Evolutionary conservation across 1,140 invertebrate genomes (phyloP).

Genomic region (Scylla paramamosain): DNA sequence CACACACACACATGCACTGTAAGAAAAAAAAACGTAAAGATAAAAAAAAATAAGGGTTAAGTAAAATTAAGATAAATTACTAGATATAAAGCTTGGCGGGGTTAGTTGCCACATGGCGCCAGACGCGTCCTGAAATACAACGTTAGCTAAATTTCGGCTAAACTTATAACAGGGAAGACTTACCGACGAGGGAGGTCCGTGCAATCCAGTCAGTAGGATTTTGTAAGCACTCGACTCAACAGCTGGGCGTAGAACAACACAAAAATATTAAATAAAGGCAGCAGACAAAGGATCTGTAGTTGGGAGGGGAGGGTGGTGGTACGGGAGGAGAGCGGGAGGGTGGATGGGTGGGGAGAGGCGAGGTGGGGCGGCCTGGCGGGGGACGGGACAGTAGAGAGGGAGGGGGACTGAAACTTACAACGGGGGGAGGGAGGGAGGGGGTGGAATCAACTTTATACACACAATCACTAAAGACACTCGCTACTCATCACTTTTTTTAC

Average conservation of each 20-base stretch:
- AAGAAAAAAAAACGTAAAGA: neutral
- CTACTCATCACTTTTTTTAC: conserved; percentile 48
- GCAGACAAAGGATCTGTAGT: conserved; percentile 41
- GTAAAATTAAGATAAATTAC: conserved; percentile 45
- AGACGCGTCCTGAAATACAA: neutral
- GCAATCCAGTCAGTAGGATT: conserved; percentile 51
- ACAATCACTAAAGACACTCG: conserved; percentile 51
- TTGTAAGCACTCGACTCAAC: conserved; percentile 38
- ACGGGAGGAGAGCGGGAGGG: neutral
- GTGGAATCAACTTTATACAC: conserved; percentile 4
- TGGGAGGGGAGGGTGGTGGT: neutral
- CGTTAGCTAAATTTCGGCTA: neutral
- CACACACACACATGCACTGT: neutral
- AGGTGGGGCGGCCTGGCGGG: neutral
- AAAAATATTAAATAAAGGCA: conserved; percentile 30
- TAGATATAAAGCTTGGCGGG: conserved; percentile 14
- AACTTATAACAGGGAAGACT: neutral
- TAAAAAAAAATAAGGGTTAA: neutral
- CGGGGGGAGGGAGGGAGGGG: neutral
- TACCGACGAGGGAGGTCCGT: conserved; percentile 42
- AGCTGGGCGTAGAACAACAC: conserved; percentile 26
- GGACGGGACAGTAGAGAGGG: neutral
- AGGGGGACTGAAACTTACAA: neutral
- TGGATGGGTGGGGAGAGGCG: neutral
- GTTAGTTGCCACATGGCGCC: neutral